Conservation (phyloP, 2,113 vertebrate genomes). For the Calyptomena viridis region DNA sequence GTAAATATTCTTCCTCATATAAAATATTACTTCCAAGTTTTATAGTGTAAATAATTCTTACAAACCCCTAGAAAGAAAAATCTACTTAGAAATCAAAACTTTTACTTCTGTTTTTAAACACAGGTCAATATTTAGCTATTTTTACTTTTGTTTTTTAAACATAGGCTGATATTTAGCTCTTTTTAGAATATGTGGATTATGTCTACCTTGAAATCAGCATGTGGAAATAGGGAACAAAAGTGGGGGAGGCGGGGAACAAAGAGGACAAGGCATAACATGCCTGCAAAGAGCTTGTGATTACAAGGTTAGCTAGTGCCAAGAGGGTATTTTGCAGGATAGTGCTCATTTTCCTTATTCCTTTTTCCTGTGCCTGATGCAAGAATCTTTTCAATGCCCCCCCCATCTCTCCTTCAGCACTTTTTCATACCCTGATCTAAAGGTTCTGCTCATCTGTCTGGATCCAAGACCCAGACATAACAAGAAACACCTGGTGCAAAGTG, state of each 20-base stretch:
- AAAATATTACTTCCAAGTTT: not conserved
- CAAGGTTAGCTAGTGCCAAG: not conserved
- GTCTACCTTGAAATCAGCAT: not conserved
- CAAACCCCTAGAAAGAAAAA: conserved; percentile 44
- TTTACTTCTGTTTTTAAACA: not conserved
- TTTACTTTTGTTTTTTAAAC: not conserved
- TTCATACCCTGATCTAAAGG: not conserved
- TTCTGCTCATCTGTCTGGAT: not conserved
- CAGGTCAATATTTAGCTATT: conserved; percentile 16
- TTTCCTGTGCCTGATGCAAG: not conserved
- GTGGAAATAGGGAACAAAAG: conserved; percentile 28
- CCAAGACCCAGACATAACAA: not conserved
- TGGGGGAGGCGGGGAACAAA: not conserved
- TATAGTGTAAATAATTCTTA: not conserved
- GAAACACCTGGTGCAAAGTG: not conserved
- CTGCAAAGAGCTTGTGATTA: not conserved
- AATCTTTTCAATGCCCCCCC: not conserved
- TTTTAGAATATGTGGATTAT: not conserved
- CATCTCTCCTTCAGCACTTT: not conserved
- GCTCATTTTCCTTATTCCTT: not conserved
- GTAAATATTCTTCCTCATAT: not conserved
- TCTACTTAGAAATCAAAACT: conserved; percentile 20
- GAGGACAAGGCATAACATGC: not conserved
- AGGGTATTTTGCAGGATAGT: not conserved
- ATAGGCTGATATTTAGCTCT: not conserved